A percentile compares a stretch with the other conserved stretches of the same genome.
Evolutionary conservation across 2,113 vertebrate genomes (phyloP).

Genomic region (Apodemus sylvaticus): DNA sequence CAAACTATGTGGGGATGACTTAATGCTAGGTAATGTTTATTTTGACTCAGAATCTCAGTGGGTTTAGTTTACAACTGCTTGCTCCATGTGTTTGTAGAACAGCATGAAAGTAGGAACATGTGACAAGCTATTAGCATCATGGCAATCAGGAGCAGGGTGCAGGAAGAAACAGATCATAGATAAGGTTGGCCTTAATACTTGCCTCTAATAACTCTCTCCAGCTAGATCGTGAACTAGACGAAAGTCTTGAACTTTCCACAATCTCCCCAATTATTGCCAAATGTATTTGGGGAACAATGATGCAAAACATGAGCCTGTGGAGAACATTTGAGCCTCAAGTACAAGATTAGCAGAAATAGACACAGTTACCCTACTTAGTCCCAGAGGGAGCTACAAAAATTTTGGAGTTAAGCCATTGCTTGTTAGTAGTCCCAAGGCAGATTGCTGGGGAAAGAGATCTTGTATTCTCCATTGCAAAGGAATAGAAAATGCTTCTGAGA

Average conservation of each 20-base stretch:
- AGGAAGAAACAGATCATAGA: background rate
- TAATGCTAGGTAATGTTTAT: background rate
- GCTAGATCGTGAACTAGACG: too few relatives aligned
- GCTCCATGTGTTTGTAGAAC: background rate
- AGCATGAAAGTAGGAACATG: background rate
- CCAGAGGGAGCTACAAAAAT: too few relatives aligned
- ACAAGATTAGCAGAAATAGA: background rate
- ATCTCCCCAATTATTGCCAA: background rate
- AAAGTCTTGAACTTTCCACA: background rate
- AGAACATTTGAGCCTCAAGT: background rate
- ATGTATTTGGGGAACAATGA: background rate
- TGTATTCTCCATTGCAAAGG: background rate
- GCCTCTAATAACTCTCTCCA: too few relatives aligned
- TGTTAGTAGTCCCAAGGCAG: background rate
- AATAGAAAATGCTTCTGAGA: background rate
- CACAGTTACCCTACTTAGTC: background rate
- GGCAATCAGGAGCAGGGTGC: background rate
- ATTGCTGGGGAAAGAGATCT: too few relatives aligned
- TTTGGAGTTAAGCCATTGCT: background rate
- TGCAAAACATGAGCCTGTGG: background rate
- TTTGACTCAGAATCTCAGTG: background rate
- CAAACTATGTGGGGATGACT: background rate
- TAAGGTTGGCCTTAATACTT: background rate
- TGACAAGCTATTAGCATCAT: background rate
- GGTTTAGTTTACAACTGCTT: background rate